A percentile compares a stretch with the other conserved stretches of the same genome.
These are phyloP conservation scores for Taurulus bubalis DNA, from an alignment of 2,113 vertebrate species.

Conservation along the genomic window DNA sequence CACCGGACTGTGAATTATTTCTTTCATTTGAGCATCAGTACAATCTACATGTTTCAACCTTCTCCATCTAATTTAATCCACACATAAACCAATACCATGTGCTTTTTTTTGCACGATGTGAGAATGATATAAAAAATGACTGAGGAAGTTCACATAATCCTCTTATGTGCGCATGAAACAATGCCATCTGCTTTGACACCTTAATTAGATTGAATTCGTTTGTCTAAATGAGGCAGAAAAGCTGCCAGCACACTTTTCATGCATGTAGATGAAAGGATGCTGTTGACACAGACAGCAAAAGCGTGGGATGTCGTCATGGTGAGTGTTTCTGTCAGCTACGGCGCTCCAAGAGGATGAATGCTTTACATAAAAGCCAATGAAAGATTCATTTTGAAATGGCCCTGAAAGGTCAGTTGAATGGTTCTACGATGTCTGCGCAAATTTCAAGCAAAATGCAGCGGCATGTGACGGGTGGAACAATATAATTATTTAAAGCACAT, in stretches of 20 bases:
- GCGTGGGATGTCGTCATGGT: slow-evolving; percentile 59
- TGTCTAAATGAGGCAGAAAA: slow-evolving; percentile 75
- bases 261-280: slow-evolving; percentile 69
- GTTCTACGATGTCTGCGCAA: not conserved
- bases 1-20: not conserved
- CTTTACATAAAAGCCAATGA: slow-evolving; percentile 26
- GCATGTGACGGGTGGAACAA: not conserved
- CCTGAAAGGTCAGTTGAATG: slow-evolving; percentile 2
- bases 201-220: slow-evolving; percentile 74
- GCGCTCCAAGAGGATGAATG: slow-evolving; percentile 1
- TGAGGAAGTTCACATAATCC: slow-evolving; percentile 34
- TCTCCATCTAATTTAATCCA: not conserved
- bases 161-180: slow-evolving; percentile 62
- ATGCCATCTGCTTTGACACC: slow-evolving; percentile 70
- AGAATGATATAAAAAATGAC: slow-evolving; percentile 13
- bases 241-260: slow-evolving; percentile 65
- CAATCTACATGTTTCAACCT: not conserved
- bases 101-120: not conserved
- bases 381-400: slow-evolving; percentile 3
- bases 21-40: slow-evolving; percentile 5
- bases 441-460: not conserved
- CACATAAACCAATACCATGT: not conserved
- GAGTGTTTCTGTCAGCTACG: slow-evolving; percentile 47
- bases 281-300: slow-evolving; percentile 69
- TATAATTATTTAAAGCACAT: not conserved